Conservation (phyloP, 2,888 invertebrate genomes). For the Ichneumoninae sp. region DNA sequence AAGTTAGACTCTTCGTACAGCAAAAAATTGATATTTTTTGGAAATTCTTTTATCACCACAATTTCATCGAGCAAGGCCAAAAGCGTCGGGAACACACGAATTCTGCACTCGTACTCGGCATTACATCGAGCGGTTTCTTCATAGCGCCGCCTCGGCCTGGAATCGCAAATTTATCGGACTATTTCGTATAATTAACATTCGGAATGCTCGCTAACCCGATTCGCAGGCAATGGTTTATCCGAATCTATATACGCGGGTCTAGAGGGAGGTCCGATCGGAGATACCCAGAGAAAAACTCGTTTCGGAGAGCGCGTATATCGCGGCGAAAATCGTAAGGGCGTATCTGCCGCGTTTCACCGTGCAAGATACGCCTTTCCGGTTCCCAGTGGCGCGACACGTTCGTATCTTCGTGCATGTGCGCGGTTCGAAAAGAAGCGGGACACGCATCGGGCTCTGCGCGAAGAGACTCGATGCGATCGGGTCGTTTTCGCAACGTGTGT, state of each 20-base stretch:
- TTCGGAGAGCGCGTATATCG: neutral
- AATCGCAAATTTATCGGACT: neutral
- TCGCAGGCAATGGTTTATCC: conserved; percentile 32
- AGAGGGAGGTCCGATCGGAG: conserved; percentile 38
- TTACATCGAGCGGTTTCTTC: neutral
- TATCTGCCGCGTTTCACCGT: neutral
- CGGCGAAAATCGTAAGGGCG: neutral
- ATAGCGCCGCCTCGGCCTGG: neutral
- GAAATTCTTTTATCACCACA: neutral
- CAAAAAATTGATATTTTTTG: neutral
- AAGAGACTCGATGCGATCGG: conserved; percentile 44
- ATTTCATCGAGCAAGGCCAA: neutral
- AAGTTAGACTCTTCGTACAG: no score
- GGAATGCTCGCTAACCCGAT: neutral
- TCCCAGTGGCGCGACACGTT: conserved; percentile 1
- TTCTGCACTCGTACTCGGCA: neutral
- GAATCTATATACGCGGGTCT: conserved; percentile 26
- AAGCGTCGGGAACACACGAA: neutral
- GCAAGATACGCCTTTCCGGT: neutral
- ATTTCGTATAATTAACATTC: neutral
- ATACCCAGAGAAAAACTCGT: conserved; percentile 37
- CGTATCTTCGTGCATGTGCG: conserved; percentile 10
- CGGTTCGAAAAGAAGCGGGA: conserved; percentile 20
- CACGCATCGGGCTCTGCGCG: conserved; percentile 26
- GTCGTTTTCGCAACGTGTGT: conserved; percentile 19